Evolutionary conservation across 2,797 vertebrate species (phyloP), one percentile per base, ranked within the genome.

Genomic region (Pogonophryne albipinna): DNA sequence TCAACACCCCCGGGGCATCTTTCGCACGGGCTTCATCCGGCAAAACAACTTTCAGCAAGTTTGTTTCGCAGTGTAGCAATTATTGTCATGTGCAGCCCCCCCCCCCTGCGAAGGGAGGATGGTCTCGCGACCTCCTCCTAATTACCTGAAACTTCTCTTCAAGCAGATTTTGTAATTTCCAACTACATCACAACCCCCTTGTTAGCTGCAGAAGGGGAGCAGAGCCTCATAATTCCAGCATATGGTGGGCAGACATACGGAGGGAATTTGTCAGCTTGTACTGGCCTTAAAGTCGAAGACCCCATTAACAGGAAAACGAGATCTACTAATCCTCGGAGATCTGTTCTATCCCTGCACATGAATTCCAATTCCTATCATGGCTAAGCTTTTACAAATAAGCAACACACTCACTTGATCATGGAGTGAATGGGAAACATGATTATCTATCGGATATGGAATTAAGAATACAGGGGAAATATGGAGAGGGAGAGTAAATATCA

Each of bases 281-380:
- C 76, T 89, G 91, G 91, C 83, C 93, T 93, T 90, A 91, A 91
- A 94, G 94, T 93, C 84, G 74, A 88, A 94, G 91, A 95, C 91
- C 93, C 89, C 90, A 94, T 94, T 93, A 95, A 89, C 69, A 73
- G 74, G 61, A 76, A 92, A 93, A 93, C 87, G 85, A 78, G 80
- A 84, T 84, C 71, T 45, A 9, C 80, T 93, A 94, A 95, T 94
- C 93, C 92, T 86, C 80, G 67, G 93, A 93, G 93, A 94, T 93
- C 91, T 91, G 80, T 79, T 78, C 90, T 89, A 87, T 88, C 77
- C 83, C 52, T 84, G 86, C 78, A 88, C 91, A 92, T 91, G 69
- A 90, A 85, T 88, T 84, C 68, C 72, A 87, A 91, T 86, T 89
- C 70, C 73, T 83, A 76, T 85, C 88, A 75, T 74, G 56, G 71